phyloP scores from a whole-genome alignment of 2,797 vertebrate species.

The Chaetodon trifasciatus region DNA sequence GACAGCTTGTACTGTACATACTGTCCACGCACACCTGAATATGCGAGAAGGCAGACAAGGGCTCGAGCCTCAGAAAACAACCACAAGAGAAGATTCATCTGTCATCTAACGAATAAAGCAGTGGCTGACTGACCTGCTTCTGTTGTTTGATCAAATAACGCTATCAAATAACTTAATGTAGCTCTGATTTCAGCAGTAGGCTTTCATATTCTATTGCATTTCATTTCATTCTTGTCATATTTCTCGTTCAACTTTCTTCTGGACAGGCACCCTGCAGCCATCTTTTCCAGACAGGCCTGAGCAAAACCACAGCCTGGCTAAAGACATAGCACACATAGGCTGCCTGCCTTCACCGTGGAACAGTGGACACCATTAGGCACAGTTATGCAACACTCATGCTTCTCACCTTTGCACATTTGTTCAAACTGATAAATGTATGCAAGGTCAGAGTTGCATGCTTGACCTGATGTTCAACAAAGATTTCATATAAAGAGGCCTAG shows the following conservation, averaged over 20 bases:
- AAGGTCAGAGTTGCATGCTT: neutral
- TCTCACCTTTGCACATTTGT: neutral
- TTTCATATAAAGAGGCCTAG: neutral
- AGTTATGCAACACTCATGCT: neutral
- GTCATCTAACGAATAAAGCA: conserved; percentile 7
- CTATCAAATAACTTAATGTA: too few species aligned
- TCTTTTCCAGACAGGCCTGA: conserved; percentile 50
- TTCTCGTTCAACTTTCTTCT: neutral
- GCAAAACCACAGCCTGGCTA: conserved; percentile 18
- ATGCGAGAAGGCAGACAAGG: conserved; percentile 23
- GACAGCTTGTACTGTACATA: conserved; percentile 51
- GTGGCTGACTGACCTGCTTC: conserved; percentile 5
- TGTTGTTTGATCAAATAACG: conserved; percentile 26
- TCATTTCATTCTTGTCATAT: conserved; percentile 50
- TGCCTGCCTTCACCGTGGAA: neutral
- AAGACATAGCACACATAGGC: neutral
- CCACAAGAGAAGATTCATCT: neutral
- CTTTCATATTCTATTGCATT: conserved; percentile 29
- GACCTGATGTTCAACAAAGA: neutral
- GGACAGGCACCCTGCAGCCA: conserved; percentile 37
- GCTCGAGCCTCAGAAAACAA: conserved; percentile 24
- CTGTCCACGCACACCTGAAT: conserved; percentile 43
- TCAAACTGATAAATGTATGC: neutral
- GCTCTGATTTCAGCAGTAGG: conserved; percentile 11
- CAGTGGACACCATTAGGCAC: neutral